Base-by-base conservation (phyloP, 2,888 invertebrate species). In the Vanessa cardui region DNA sequence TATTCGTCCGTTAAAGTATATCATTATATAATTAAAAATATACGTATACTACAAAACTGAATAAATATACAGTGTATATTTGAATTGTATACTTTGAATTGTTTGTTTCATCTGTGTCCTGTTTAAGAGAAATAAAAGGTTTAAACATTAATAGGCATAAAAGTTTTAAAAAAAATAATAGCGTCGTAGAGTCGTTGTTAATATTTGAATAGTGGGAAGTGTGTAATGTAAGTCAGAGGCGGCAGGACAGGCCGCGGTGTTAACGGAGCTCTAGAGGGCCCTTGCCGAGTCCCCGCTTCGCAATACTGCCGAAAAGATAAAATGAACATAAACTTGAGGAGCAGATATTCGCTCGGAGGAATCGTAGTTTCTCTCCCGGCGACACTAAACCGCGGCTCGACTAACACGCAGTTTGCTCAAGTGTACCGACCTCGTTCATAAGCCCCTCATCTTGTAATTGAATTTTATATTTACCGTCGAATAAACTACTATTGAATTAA, bases 311-410 rank as follows among this genome's bases (percentile, higher is more conserved):
- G 86, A 88, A 92, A 91, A 92, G 90, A 92, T 92, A 92, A 92
- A 92, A 92, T 88, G 90, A 90, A 92, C 91, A 89, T 92, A 92
- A 92, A 91, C 87, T 92, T 91, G 88, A 91, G 89, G 83, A 89
- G 87, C 82, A 87, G 89, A 91, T 91, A 90, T 85, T 86, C 86
- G 88, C 92, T 87, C 90, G 77, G 85, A 90, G 91, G 92, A 90
- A 87, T 90, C 89, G 87, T 90, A 90, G 91, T 89, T 80, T 89
- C 83, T 83, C 92, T 92, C 92, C 74, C 80, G 92, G 82, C 87
- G 90, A 80, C 86, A 89, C 86, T 92, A 73, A 74, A 74, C 63
- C 72, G 66, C 59, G 62, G 62, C 61, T 78, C 77, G 75, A 76
- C 79, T 77, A 78, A 80, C 85, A 86, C 87, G 86, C 88, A 85